Evolutionary conservation across 1,140 invertebrate genomes (phyloP), one percentile per base, ranked within the genome.

Genomic region (Scaptomyza graminum): DNA sequence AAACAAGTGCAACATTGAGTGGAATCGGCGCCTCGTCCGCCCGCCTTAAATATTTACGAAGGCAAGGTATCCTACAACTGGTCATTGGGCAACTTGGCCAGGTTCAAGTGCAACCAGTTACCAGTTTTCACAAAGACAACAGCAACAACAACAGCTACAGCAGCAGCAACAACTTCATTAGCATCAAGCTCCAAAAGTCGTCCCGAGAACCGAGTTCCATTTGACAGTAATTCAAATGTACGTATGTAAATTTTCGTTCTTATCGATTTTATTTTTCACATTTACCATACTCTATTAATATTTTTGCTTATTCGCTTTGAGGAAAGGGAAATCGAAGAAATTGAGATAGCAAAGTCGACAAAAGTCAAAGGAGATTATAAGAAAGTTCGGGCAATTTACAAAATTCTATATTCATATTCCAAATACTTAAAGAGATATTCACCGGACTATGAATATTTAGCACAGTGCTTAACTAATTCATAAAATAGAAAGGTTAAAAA

Each of bases 31-130:
- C 68, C 51, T 39, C 41, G 51, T 22, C 52, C 56, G 31, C 13
- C 44, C 59, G 63, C 74, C 64, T 83, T 59, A 73, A 79, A 84
- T 84, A 85, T 85, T 76, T 82, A 46, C 65, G 31, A 34, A 60
- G 63, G 64, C 64, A 41, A 66, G 55, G 28, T 61, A 76, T 64
- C 46, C 63, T 63, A 67, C 52, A 63, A 74, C 64, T 63, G 43
- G 57, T 57, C 74, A 74, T 59, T 63, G 43, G 57, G 51, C 74
- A 77, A 52, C 63, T 41, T 52, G 47, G 72, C 68, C 82, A 87
- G 82, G 83, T 87, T 87, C 83, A 87, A 87, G 82, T 87, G 83
- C 83, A 87, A 87, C 82, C 82, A 87, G 82, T 87, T 87, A 74
- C 77, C 79, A 74, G 65, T 51, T 57, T 49, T 12, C 43, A 60